Percentiles rank a stretch among this genome's conserved stretches.
Conservation (phyloP, 2,113 vertebrate species). For the Leucosticte australis region DNA sequence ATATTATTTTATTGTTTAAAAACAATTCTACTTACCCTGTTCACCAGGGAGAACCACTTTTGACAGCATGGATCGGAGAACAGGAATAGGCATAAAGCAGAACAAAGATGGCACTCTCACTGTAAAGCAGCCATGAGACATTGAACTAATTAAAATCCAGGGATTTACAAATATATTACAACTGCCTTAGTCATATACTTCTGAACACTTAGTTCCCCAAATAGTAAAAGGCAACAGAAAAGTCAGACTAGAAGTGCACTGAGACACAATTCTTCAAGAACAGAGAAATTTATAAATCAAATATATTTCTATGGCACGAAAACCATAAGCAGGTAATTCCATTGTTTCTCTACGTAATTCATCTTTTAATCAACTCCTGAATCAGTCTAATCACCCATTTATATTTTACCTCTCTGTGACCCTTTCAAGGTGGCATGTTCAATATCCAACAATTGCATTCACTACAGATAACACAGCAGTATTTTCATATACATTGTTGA, state of each 20-base stretch:
- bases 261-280: not conserved
- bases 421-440: not conserved
- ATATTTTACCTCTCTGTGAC: not conserved
- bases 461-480: not conserved
- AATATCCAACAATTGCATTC: not conserved
- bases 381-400: not conserved
- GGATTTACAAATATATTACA: not conserved
- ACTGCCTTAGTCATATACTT: not conserved
- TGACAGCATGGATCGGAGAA: constrained; percentile 92
- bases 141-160: not conserved
- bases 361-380: not conserved
- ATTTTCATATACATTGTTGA: not conserved
- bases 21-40: constrained; percentile 82
- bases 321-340: not conserved
- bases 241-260: not conserved
- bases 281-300: not conserved
- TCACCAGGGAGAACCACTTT: constrained; percentile 84
- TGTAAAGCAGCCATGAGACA: constrained; percentile 57
- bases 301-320: not conserved
- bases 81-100: constrained; percentile 84
- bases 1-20: not conserved
- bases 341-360: not conserved
- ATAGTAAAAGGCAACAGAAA: not conserved
- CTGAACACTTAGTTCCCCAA: not conserved
- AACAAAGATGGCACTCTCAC: constrained; percentile 84